Conservation (phyloP, 2,113 vertebrate species). For the Geococcyx californianus region DNA sequence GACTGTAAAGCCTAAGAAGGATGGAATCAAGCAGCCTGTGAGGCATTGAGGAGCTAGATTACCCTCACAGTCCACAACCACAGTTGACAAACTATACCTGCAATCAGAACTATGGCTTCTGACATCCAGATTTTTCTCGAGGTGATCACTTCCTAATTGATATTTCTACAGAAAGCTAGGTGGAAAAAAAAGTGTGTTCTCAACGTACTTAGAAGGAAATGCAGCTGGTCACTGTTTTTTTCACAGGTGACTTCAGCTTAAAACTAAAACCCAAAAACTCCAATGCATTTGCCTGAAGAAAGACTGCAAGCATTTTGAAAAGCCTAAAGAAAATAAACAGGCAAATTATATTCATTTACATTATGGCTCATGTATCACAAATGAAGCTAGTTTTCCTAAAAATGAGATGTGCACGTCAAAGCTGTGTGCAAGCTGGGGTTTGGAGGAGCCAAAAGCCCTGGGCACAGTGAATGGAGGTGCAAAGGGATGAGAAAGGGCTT, state of each 20-base stretch:
- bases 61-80: not conserved
- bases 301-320: not conserved
- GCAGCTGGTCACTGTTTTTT: not conserved
- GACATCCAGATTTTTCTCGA: not conserved
- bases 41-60: not conserved
- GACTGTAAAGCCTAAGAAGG: not conserved
- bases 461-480: not conserved
- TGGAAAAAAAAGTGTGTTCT: accelerated
- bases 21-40: not conserved
- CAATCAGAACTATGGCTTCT: not conserved
- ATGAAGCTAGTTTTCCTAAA: not conserved
- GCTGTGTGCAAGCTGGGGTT: not conserved
- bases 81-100: not conserved
- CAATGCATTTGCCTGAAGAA: accelerated
- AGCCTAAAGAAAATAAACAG: not conserved
- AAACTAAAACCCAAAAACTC: not conserved
- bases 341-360: not conserved
- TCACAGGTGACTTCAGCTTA: not conserved
- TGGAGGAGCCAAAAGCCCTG: not conserved
- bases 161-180: not conserved
- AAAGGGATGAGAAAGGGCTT: not conserved
- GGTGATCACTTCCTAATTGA: not conserved
- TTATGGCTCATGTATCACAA: not conserved
- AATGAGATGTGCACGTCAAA: not conserved
- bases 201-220: not conserved